Evolutionary conservation across 2,888 invertebrate genomes (phyloP).

Genomic region (Brachynemurus nebulosus): DNA sequence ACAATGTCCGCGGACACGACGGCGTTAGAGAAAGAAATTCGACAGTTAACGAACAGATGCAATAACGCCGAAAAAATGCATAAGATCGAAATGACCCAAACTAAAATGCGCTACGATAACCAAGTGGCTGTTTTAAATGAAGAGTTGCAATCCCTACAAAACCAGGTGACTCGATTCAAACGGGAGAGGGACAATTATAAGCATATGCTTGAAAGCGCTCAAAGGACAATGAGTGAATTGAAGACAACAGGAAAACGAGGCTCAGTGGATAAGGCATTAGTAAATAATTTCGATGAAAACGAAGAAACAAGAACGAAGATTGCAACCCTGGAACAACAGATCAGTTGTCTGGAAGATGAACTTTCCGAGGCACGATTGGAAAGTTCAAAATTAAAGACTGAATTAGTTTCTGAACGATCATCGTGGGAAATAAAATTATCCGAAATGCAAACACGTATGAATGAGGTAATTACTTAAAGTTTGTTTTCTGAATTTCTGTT

Average conservation of each 20-base stretch:
- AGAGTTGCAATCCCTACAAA: constrained; percentile 70
- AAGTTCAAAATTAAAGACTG: constrained; percentile 71
- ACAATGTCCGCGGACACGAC: constrained; percentile 63
- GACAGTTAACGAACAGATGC: constrained; percentile 48
- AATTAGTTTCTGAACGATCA: constrained; percentile 78
- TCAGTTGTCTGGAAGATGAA: constrained; percentile 77
- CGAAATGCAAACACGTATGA: constrained; percentile 77
- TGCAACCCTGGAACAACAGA: constrained; percentile 65
- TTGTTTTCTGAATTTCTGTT: constrained; percentile 1
- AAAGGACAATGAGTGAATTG: constrained; percentile 66
- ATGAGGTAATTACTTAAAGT: constrained; percentile 52
- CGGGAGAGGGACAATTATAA: constrained; percentile 80
- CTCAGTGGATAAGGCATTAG: constrained; percentile 43
- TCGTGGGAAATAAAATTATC: constrained; percentile 74
- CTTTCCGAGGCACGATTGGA: constrained; percentile 71
- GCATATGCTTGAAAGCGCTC: constrained; percentile 78
- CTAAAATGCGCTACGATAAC: constrained; percentile 72
- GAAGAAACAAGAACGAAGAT: constrained; percentile 61
- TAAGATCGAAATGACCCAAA: constrained; percentile 64
- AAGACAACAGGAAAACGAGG: constrained; percentile 41
- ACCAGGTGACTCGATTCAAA: constrained; percentile 66
- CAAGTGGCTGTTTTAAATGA: constrained; percentile 67
- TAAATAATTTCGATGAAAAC: constrained; percentile 59
- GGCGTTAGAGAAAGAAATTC: constrained; percentile 61
- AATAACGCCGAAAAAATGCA: constrained; percentile 54